Percentiles rank a stretch among this genome's conserved stretches.
phyloP scores from a whole-genome alignment of 2,888 invertebrate genomes.

The Anodontia alba region DNA sequence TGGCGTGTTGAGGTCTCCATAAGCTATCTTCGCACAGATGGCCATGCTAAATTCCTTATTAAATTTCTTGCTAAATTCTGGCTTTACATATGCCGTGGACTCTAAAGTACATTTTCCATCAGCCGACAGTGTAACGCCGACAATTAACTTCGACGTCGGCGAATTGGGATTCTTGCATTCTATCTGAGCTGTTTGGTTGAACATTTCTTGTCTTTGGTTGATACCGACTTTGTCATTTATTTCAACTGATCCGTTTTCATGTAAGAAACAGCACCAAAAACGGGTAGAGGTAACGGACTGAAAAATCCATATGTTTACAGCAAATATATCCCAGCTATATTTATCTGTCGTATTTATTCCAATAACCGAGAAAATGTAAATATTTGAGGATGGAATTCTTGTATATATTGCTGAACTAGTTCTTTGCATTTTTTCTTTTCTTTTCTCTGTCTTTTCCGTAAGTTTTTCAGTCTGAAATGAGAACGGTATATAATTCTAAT shows the following conservation, averaged over 20 bases:
- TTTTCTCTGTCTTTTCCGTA: not conserved
- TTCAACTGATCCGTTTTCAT: not conserved
- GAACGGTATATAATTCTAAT: too few species aligned
- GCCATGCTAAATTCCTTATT: constrained; percentile 24
- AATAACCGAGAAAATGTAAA: constrained; percentile 27
- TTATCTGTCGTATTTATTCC: constrained; percentile 12
- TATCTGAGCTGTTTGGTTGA: constrained; percentile 26
- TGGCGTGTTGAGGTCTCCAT: constrained; percentile 16
- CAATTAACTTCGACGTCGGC: not conserved
- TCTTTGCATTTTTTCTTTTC: not conserved
- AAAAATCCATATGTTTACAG: constrained; percentile 27
- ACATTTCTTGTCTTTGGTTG: constrained; percentile 32
- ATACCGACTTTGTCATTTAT: not conserved
- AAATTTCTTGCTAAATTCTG: constrained; percentile 8
- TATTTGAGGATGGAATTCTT: not conserved
- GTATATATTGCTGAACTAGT: not conserved
- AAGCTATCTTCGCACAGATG: constrained; percentile 35
- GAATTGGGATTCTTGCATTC: constrained; percentile 25
- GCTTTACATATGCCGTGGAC: not conserved
- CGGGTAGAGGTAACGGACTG: not conserved
- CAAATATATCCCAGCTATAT: constrained; percentile 16
- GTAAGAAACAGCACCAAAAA: constrained; percentile 25
- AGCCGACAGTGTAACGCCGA: constrained; percentile 18
- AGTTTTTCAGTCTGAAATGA: not conserved
- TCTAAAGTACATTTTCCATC: not conserved